Evolutionary conservation across 2,113 vertebrate species (phyloP), one percentile per base, ranked within the genome.

Genomic region (Mohoua ochrocephala): DNA sequence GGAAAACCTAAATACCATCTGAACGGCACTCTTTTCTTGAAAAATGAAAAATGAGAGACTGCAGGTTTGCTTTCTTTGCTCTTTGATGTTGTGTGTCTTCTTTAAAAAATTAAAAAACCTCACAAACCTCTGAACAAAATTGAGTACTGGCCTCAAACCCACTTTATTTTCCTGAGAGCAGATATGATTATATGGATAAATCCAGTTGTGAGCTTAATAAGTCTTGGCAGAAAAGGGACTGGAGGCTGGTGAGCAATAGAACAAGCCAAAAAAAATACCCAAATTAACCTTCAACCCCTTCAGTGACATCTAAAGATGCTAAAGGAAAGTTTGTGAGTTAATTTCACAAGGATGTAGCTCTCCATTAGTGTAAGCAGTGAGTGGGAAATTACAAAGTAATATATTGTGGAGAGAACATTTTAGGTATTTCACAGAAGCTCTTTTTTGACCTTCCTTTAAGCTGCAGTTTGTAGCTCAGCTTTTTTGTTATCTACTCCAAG

Each of bases 281-380:
- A 88, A 88, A 95, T 96, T 96, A 82, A 84, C 91, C 76, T 94
- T 94, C 73, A 90, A 41, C 39, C 31, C 71, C 42, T 82, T 64
- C 68, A 71, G 76, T 41, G 91, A 39, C 42, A 75, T 57, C 44
- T 91, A 52, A 91, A 86, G 24, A 44, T 44, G 13, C 42, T 74
- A 86, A 94, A 93, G 24, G 16, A 67, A 84, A 68, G 18, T 45
- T 60, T 84, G 10, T 83, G 59, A 87, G 27, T 69, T 92, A 52
- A 89, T 93, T 96, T 91, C 77, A 54, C 20, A n/a, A 74, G 17
- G 50, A 77, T 39, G 7, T 61, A 74, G 9, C 7, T 84, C 76
- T 89, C 50, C 4, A 11, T 44, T 68, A 71, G 10, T 80, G 4
- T 42, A 83, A 84, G 30, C 50, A 92, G 56, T n/a, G 63, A 78